phyloP scores from a whole-genome alignment of 2,888 invertebrate genomes.

The Philaethria dido region DNA sequence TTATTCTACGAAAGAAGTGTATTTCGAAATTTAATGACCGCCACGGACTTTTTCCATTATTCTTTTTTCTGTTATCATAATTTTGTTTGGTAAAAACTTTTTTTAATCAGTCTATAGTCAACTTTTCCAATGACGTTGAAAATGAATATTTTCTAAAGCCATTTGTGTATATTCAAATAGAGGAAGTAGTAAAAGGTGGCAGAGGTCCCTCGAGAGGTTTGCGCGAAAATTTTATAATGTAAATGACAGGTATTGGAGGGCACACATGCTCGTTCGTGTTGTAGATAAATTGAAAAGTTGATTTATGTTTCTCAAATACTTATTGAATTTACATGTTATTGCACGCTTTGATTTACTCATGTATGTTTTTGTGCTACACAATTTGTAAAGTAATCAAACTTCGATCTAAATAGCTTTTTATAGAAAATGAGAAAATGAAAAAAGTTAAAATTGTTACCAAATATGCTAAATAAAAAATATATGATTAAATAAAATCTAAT shows the following conservation, averaged over 20 bases:
- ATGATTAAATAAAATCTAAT: too few relatives aligned
- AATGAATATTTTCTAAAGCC: conserved; percentile 7
- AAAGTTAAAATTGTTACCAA: too few relatives aligned
- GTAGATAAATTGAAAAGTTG: conserved; percentile 28
- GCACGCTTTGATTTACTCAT: not conserved
- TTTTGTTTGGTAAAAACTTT: conserved; percentile 27
- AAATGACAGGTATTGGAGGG: conserved; percentile 30
- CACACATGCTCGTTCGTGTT: conserved; percentile 22
- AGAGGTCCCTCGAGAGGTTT: conserved; percentile 22
- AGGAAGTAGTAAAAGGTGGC: conserved; percentile 19
- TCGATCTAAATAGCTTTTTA: conserved; percentile 1
- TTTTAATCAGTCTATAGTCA: conserved; percentile 27
- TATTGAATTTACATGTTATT: conserved; percentile 13
- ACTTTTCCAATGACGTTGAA: not conserved
- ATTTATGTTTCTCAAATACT: conserved; percentile 7
- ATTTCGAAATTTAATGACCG: conserved; percentile 35
- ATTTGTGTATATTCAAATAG: not conserved
- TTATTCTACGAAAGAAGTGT: conserved; percentile 18
- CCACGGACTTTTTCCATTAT: conserved; percentile 40
- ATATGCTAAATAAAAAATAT: too few relatives aligned
- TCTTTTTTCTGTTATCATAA: conserved; percentile 21
- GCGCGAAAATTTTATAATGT: conserved; percentile 34
- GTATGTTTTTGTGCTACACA: not conserved
- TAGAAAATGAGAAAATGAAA: too few relatives aligned
- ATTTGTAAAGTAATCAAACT: conserved; percentile 4